Conservation (phyloP, 2,888 invertebrate genomes). For the Allygus modestus region DNA sequence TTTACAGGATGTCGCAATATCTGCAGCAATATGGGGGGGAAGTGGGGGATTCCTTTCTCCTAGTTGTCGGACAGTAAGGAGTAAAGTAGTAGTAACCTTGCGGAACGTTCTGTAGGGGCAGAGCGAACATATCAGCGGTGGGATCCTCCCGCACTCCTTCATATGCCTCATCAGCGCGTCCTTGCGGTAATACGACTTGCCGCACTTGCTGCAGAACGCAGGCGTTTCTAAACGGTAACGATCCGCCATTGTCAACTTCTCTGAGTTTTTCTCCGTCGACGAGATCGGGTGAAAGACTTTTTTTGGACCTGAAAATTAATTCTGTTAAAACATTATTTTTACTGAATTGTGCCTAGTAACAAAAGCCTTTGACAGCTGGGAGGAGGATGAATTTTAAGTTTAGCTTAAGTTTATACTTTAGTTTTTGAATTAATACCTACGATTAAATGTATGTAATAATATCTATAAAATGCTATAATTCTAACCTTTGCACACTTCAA, state of each 20-base stretch:
- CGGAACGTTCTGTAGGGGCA: constrained; percentile 64
- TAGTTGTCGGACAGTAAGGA: too few species aligned
- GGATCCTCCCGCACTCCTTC: constrained; percentile 65
- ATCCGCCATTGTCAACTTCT: background rate
- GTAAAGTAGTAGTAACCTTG: constrained; percentile 43
- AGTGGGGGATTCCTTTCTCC: too few species aligned
- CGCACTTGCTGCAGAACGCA: constrained; percentile 49
- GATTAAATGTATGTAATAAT: too few species aligned
- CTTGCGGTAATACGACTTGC: constrained; percentile 68
- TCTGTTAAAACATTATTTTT: background rate
- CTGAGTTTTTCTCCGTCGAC: background rate
- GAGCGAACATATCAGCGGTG: constrained; percentile 59
- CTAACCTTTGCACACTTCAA: too few species aligned
- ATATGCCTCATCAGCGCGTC: constrained; percentile 69
- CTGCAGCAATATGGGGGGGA: too few species aligned
- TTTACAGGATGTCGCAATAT: too few species aligned
- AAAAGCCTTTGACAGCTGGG: too few species aligned
- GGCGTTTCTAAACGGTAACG: constrained; percentile 47
- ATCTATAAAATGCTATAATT: too few species aligned
- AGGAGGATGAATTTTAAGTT: too few species aligned
- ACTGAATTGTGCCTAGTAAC: too few species aligned
- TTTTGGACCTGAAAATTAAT: constrained; percentile 1
- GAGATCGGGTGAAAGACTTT: background rate
- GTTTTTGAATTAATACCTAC: too few species aligned
- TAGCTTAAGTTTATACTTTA: too few species aligned